Percentiles rank a stretch among this genome's conserved stretches.
These are phyloP conservation scores for Malacoctenus gilli DNA, from an alignment of 2,797 vertebrate genomes.

Conservation along the genomic window DNA sequence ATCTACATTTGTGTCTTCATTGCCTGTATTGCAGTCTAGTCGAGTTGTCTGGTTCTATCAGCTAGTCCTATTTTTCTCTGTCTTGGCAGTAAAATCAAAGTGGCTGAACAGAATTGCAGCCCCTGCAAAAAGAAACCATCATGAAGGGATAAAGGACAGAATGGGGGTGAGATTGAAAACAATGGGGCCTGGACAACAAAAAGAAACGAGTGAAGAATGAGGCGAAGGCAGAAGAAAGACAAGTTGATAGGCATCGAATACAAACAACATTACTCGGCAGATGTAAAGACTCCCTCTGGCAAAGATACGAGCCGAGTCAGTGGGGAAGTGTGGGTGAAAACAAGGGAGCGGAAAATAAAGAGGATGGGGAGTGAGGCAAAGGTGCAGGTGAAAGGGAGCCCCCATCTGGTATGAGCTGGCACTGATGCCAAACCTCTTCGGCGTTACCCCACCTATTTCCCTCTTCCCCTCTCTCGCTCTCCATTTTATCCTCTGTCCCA, in stretches of 20 bases:
- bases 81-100: conserved; percentile 45
- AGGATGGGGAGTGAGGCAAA: conserved; percentile 23
- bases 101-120: conserved; percentile 46
- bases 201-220: neutral
- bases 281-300: conserved; percentile 25
- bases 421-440: conserved; percentile 7
- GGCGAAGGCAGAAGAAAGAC: neutral
- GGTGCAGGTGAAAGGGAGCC: conserved; percentile 60
- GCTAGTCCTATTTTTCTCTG: conserved; percentile 29
- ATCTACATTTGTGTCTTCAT: neutral
- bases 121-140: conserved; percentile 46
- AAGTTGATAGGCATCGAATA: conserved; percentile 36
- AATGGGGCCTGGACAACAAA: conserved; percentile 14
- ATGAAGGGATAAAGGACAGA: conserved; percentile 54
- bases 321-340: conserved; percentile 12
- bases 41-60: too few species aligned
- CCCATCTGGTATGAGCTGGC: conserved; percentile 61
- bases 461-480: neutral
- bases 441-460: neutral
- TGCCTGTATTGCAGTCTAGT: too few species aligned
- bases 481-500: too few species aligned
- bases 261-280: conserved; percentile 39
- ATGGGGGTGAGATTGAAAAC: conserved; percentile 58
- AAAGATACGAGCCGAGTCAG: too few species aligned
- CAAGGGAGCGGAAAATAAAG: neutral